Conservation (phyloP, 2,888 invertebrate genomes). For the Dioctria linearis region DNA sequence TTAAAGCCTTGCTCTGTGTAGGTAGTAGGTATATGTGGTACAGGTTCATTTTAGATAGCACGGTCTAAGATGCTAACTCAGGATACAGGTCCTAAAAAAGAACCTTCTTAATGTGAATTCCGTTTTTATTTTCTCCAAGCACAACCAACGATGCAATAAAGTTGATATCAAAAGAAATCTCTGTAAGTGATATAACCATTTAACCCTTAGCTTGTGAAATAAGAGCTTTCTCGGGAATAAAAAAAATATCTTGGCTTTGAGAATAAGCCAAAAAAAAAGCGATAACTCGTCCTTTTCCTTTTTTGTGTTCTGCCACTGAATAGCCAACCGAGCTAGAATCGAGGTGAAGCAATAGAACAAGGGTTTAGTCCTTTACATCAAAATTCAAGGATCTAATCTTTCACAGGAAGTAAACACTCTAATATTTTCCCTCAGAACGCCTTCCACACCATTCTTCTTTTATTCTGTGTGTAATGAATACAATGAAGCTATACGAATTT, state of each 20-base stretch:
- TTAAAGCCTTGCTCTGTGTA: neutral
- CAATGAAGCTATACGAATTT: no score
- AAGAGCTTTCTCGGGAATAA: slow-evolving; percentile 24
- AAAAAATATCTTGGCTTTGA: slow-evolving; percentile 16
- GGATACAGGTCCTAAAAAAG: neutral
- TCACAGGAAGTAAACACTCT: slow-evolving; percentile 14
- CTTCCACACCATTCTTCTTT: neutral
- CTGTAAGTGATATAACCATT: slow-evolving; percentile 48
- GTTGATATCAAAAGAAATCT: slow-evolving; percentile 49
- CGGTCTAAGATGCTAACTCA: no score
- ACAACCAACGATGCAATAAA: slow-evolving; percentile 24
- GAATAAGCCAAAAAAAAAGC: slow-evolving; percentile 1
- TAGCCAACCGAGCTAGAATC: slow-evolving; percentile 29
- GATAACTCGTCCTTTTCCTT: neutral
- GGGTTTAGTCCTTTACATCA: neutral
- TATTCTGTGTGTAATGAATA: no score
- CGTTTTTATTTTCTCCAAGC: neutral
- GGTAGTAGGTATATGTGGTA: neutral
- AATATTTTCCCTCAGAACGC: slow-evolving; percentile 1
- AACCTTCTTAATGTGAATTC: neutral
- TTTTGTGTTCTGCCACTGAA: slow-evolving; percentile 21
- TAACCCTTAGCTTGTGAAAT: slow-evolving; percentile 44
- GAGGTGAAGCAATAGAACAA: neutral
- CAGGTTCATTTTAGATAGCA: neutral
- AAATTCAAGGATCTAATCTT: slow-evolving; percentile 14